Conservation (phyloP, 2,888 invertebrate genomes). For the Agrotis segetum region DNA sequence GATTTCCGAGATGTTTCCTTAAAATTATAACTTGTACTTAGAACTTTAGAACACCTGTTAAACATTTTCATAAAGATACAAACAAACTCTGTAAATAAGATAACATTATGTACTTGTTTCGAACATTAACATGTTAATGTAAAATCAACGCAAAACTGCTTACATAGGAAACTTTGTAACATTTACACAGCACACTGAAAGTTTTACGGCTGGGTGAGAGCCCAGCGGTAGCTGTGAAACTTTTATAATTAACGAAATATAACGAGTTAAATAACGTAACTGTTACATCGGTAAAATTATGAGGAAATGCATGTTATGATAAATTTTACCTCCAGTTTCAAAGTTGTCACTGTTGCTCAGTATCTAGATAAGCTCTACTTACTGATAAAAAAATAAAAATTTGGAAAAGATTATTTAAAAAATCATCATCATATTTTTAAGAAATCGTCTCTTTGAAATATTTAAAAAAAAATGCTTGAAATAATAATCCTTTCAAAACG, state of each 20-base stretch:
- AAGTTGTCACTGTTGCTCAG: neutral
- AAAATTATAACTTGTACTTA: neutral
- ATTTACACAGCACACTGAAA: constrained; percentile 39
- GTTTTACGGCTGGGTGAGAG: constrained; percentile 24
- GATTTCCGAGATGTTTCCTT: neutral
- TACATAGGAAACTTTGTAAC: constrained; percentile 41
- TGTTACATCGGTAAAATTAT: constrained; percentile 33
- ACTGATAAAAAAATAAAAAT: too few relatives aligned
- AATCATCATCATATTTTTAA: too few relatives aligned
- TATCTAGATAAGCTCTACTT: neutral
- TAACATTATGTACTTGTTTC: constrained; percentile 33
- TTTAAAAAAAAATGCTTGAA: too few relatives aligned
- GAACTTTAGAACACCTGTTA: neutral
- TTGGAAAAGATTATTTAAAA: too few relatives aligned
- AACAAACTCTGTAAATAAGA: constrained; percentile 25
- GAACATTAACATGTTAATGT: constrained; percentile 40
- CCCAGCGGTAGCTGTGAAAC: constrained; percentile 25
- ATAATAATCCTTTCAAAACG: too few relatives aligned
- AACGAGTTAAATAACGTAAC: constrained; percentile 37
- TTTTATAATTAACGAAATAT: constrained; percentile 58
- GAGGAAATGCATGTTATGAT: constrained; percentile 7
- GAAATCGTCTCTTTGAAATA: too few relatives aligned
- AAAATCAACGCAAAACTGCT: constrained; percentile 38
- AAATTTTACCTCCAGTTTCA: neutral
- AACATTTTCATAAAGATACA: neutral